Evolutionary conservation across 2,113 vertebrate species (phyloP).

Genomic region (Rhinolophus ferrumequinum): DNA sequence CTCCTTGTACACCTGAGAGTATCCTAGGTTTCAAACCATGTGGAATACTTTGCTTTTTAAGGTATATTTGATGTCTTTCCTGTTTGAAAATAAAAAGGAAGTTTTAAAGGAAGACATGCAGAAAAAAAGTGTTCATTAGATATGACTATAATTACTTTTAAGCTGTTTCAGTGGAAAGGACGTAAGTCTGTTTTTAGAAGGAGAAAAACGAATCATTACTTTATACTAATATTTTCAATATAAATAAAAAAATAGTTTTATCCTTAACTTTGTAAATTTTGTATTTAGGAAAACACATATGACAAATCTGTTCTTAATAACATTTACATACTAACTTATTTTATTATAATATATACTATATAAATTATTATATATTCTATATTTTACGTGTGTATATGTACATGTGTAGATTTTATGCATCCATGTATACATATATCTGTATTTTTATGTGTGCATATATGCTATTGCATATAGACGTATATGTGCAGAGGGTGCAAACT

Average conservation of each 20-base stretch:
- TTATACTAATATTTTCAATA: background rate
- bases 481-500: background rate
- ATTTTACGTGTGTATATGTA: background rate
- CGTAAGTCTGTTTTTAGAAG: background rate
- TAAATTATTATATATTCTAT: background rate
- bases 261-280: background rate
- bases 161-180: background rate
- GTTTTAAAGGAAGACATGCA: background rate
- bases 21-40: background rate
- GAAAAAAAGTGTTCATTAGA: background rate
- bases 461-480: background rate
- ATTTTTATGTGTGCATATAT: background rate
- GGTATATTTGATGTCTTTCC: background rate
- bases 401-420: background rate
- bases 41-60: background rate
- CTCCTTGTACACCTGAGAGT: background rate
- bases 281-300: background rate
- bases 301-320: background rate
- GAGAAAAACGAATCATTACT: background rate
- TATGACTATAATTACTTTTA: background rate
- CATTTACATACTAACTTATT: background rate
- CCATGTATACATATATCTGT: background rate
- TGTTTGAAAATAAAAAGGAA: background rate
- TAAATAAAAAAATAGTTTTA: background rate
- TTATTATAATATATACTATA: background rate